Percentiles rank a stretch among this genome's conserved stretches.
phyloP scores from a whole-genome alignment of 2,888 invertebrate genomes.

The Euzophera pinguis region DNA sequence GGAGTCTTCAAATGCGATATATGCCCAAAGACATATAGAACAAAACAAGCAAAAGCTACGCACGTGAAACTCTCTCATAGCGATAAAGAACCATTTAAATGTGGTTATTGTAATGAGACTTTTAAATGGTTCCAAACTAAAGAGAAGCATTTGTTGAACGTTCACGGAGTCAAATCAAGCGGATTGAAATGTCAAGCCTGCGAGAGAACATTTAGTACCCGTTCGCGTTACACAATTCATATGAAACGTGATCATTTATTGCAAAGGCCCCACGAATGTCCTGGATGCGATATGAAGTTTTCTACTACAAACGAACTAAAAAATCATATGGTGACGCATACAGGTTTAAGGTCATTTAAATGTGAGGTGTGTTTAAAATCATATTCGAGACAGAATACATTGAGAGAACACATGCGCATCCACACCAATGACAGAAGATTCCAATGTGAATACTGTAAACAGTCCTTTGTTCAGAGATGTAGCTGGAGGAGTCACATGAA shows the following conservation, averaged over 20 bases:
- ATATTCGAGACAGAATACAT: constrained; percentile 26
- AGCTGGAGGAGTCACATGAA: constrained; percentile 30
- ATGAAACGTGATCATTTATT: constrained; percentile 45
- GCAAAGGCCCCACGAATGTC: constrained; percentile 35
- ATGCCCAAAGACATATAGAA: constrained; percentile 50
- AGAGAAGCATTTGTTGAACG: constrained; percentile 36
- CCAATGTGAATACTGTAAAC: constrained; percentile 29
- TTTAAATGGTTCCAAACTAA: constrained; percentile 38
- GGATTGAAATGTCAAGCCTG: constrained; percentile 19
- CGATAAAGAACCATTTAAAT: constrained; percentile 24
- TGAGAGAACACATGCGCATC: constrained; percentile 21
- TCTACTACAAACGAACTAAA: constrained; percentile 29
- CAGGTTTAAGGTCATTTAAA: constrained; percentile 27
- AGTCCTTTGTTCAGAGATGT: constrained; percentile 35
- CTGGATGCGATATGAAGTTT: constrained; percentile 35
- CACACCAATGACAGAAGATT: constrained; percentile 32
- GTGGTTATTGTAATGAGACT: constrained; percentile 36
- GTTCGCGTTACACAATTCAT: constrained; percentile 23
- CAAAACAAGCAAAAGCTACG: constrained; percentile 33
- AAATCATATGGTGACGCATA: constrained; percentile 37
- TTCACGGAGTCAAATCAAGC: constrained; percentile 34
- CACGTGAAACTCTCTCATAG: constrained; percentile 49
- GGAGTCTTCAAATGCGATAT: constrained; percentile 33
- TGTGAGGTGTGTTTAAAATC: constrained; percentile 37
- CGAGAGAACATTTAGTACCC: constrained; percentile 4